Percentiles rank a stretch among this genome's conserved stretches.
These are phyloP conservation scores for Sericinus montela DNA, from an alignment of 2,888 invertebrate species.

Conservation along the genomic window DNA sequence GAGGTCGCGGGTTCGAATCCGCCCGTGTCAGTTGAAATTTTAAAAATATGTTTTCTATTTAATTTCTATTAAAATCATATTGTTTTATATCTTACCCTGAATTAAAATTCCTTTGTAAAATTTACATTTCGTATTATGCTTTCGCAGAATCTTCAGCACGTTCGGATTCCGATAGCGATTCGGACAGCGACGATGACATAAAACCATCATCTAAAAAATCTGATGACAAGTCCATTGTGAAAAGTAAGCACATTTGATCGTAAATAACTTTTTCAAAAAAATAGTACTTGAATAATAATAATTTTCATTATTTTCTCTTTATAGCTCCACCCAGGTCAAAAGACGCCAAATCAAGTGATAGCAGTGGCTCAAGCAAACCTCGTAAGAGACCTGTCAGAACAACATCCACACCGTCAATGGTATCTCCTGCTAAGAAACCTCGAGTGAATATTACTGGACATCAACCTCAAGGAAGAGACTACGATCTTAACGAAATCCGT, in stretches of 20 bases:
- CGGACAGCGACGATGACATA: slow-evolving; percentile 71
- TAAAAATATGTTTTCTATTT: no score
- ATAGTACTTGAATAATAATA: not conserved
- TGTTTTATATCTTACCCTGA: no score
- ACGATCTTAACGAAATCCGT: slow-evolving; percentile 90
- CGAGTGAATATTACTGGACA: slow-evolving; percentile 44
- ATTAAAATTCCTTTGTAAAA: no score
- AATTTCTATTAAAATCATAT: no score
- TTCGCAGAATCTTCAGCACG: slow-evolving; percentile 60
- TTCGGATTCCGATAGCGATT: slow-evolving; percentile 72
- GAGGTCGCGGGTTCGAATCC: no score
- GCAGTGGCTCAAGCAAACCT: slow-evolving; percentile 59
- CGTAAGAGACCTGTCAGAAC: slow-evolving; percentile 61
- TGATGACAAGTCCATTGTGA: slow-evolving; percentile 55
- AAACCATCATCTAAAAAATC: slow-evolving; percentile 62
- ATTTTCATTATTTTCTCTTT: slow-evolving; percentile 21
- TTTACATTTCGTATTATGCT: not conserved
- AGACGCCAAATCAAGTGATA: slow-evolving; percentile 63
- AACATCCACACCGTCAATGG: slow-evolving; percentile 49
- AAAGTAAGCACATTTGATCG: slow-evolving; percentile 41
- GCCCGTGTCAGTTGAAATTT: no score
- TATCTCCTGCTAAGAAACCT: slow-evolving; percentile 58
- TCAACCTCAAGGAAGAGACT: slow-evolving; percentile 81
- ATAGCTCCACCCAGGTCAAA: slow-evolving; percentile 56
- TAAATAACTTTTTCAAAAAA: not conserved